These are phyloP conservation scores for Bryconaethiops microstoma DNA, from an alignment of 2,797 vertebrate species.

Conservation along the genomic window DNA sequence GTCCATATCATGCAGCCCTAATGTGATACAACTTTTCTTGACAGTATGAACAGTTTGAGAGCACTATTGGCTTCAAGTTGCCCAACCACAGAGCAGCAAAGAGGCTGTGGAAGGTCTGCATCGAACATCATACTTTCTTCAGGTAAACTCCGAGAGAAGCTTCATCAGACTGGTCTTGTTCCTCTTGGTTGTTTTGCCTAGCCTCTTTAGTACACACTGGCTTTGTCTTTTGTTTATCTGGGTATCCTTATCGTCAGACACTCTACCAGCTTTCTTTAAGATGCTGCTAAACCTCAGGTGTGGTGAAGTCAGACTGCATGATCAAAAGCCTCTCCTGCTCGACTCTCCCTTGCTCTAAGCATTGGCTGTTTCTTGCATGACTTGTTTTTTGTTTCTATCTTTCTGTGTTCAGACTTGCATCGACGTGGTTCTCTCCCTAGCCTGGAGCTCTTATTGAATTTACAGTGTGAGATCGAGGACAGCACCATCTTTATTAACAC, in stretches of 20 bases:
- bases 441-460: slow-evolving; percentile 28
- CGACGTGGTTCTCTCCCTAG: not conserved
- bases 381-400: slow-evolving; percentile 6
- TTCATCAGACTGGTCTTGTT: not conserved
- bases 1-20: not conserved
- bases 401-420: slow-evolving; percentile 1
- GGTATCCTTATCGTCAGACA: not conserved
- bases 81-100: slow-evolving; percentile 97
- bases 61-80: slow-evolving; percentile 97
- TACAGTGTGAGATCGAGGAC: not conserved
- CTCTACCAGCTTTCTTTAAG: not conserved
- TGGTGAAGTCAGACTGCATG: slow-evolving; percentile 18
- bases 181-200: not conserved
- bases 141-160: slow-evolving; percentile 78
- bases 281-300: slow-evolving; percentile 8
- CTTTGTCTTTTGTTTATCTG: too few relatives aligned
- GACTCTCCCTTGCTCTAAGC: slow-evolving; percentile 9
- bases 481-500: slow-evolving; percentile 3
- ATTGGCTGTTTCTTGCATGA: not conserved
- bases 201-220: not conserved
- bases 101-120: slow-evolving; percentile 98
- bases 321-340: slow-evolving; percentile 22
- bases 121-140: slow-evolving; percentile 98
- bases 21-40: not conserved
- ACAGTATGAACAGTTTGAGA: slow-evolving; percentile 87